Base-by-base conservation (phyloP, 2,113 vertebrate genomes). In the Taxidea taxus region DNA sequence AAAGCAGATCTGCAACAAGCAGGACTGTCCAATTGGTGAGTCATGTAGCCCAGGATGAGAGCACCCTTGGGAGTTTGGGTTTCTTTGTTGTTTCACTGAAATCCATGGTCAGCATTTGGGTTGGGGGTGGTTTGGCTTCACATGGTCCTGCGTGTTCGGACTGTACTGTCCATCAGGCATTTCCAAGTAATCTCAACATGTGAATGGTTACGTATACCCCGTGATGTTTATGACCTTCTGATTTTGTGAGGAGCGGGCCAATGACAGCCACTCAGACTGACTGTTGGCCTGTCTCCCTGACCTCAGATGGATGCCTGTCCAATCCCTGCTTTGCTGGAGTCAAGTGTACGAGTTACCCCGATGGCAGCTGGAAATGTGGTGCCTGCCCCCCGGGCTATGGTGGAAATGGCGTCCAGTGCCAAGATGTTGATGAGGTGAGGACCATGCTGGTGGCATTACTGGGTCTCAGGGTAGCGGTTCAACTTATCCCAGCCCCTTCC, bases 281-380 rank as follows among this genome's bases (percentile, higher is more conserved):
- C 51, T 27, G 1, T 68, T 80, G 20, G 60, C 44, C 87, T 68
- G 3, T 39, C 56, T 84, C 54, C 82, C 37, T 90, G 90, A 49
- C 95, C 94, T 81, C 98, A 99, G 99, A 99, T 97, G 99, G 99
- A 49, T 99, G 99, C 95, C 98, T 99, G 75, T 99, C 99, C 92
- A 99, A 99, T 93, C 99, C 99, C 42, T 99, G 99, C 98, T 99
- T 99, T 97, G 98, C 99, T 0, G 99, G 99, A 7, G 64, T 99
- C 82, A 99, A 98, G 0, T 99, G 99, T 98, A 99, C 98, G 42
- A 99, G 99, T 87, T 99, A 99, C 94, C 99, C 99, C 13, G 99
- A 99, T 60, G 99, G 99, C 74, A 99, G 99, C 90, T 99, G 99
- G 99, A 99, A 98, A 70, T 99, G 99, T 93, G 99, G 99, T 44